phyloP scores from a whole-genome alignment of 1,140 invertebrate species.

The Laodelphax striatellus region DNA sequence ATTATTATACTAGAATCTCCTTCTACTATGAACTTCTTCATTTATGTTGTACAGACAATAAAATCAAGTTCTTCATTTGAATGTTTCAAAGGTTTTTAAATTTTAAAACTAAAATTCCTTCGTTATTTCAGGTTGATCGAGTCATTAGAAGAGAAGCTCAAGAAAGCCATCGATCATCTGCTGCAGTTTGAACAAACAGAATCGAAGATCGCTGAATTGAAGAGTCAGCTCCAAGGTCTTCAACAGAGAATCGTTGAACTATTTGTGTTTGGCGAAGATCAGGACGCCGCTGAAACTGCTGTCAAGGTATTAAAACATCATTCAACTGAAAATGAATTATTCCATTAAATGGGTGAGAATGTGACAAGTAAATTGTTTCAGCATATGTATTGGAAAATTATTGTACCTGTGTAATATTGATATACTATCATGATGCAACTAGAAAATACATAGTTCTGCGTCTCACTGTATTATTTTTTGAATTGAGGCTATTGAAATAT shows the following conservation, averaged over 20 bases:
- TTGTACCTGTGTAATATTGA: too few relatives aligned
- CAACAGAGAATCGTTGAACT: constrained; percentile 48
- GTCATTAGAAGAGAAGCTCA: constrained; percentile 41
- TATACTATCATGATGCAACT: too few relatives aligned
- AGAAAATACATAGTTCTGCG: too few relatives aligned
- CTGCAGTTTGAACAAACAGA: constrained; percentile 30
- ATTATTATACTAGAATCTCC: too few relatives aligned
- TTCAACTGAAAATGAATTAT: not conserved
- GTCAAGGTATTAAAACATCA: constrained; percentile 21
- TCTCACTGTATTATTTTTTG: not conserved
- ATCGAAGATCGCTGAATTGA: constrained; percentile 45
- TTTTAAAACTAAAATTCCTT: not conserved
- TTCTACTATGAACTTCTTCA: too few relatives aligned
- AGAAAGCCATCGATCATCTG: constrained; percentile 45
- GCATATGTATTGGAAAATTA: too few relatives aligned
- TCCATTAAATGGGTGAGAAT: too few relatives aligned
- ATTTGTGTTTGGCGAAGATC: constrained; percentile 51
- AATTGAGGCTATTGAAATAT: not conserved
- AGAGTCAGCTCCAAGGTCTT: constrained; percentile 46
- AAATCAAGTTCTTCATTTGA: too few relatives aligned
- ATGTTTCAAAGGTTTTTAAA: too few relatives aligned
- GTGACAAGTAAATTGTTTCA: too few relatives aligned
- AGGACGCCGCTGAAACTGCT: constrained; percentile 19
- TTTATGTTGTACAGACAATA: too few relatives aligned
- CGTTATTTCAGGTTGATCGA: constrained; percentile 34